A percentile compares a stretch with the other conserved stretches of the same genome.
Conservation (phyloP, 2,888 invertebrate genomes). For the Geotrupes spiniger region DNA sequence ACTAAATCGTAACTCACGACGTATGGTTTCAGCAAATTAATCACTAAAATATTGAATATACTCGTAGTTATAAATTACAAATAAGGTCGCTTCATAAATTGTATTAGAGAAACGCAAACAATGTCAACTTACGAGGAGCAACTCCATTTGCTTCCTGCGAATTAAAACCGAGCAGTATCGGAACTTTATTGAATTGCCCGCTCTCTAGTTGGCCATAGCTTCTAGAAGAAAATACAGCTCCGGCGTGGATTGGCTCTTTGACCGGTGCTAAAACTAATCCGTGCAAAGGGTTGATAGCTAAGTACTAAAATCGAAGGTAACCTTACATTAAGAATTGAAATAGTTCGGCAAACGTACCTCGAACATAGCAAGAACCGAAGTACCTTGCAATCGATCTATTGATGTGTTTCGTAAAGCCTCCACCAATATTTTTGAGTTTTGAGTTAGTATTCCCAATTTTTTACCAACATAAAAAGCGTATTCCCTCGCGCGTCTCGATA, state of each 20-base stretch:
- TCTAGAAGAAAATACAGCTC: conserved; percentile 35
- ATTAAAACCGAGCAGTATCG: conserved; percentile 31
- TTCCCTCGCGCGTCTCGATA: conserved; percentile 24
- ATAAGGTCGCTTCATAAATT: no score
- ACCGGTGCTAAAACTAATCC: conserved; percentile 37
- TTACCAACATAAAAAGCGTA: conserved; percentile 27
- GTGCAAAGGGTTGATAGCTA: conserved; percentile 22
- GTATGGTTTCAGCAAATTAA: conserved; percentile 46
- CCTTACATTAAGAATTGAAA: not conserved
- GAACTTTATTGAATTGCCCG: conserved; percentile 26
- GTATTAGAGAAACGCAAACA: no score
- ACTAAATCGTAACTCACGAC: conserved; percentile 51
- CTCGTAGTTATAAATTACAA: no score
- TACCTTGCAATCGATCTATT: conserved; percentile 6
- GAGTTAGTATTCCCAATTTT: conserved; percentile 3
- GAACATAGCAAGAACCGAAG: conserved; percentile 2
- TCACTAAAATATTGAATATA: no score
- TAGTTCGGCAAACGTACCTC: not conserved
- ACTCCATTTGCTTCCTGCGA: conserved; percentile 25
- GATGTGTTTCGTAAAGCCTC: conserved; percentile 27
- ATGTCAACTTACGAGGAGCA: not conserved
- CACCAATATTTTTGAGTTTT: conserved; percentile 22
- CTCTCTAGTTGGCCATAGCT: conserved; percentile 27
- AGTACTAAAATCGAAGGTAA: not conserved
- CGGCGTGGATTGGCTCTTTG: conserved; percentile 35